These are phyloP conservation scores for Choloepus hoffmanni DNA, from an alignment of 2,113 vertebrate genomes.

Conservation along the genomic window DNA sequence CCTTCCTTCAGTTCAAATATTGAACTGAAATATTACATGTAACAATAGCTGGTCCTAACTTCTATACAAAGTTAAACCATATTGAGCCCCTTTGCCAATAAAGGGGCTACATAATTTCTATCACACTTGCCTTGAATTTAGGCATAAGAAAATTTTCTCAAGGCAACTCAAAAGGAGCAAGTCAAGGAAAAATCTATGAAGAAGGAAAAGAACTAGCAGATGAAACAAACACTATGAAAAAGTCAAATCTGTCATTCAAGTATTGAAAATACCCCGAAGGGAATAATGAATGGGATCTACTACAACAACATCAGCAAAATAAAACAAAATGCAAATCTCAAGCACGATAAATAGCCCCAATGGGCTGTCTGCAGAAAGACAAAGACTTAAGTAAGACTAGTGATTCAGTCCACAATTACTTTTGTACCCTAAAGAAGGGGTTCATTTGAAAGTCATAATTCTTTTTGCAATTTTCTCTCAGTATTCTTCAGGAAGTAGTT, in stretches of 20 bases:
- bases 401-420: slow-evolving; percentile 83
- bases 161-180: slow-evolving; percentile 66
- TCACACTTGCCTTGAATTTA: slow-evolving; percentile 79
- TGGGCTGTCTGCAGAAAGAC: slow-evolving; percentile 73
- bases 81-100: slow-evolving; percentile 63
- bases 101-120: slow-evolving; percentile 79
- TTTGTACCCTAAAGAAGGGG: slow-evolving; percentile 81
- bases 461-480: slow-evolving; percentile 69
- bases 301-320: slow-evolving; percentile 81
- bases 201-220: slow-evolving; percentile 79
- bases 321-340: slow-evolving; percentile 75
- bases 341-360: slow-evolving; percentile 80
- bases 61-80: slow-evolving; percentile 74
- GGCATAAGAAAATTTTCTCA: slow-evolving; percentile 75
- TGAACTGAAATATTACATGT: slow-evolving; percentile 72
- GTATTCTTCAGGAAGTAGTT: slow-evolving; percentile 82
- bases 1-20: slow-evolving; percentile 75
- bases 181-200: slow-evolving; percentile 69
- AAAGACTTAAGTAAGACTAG: slow-evolving; percentile 68
- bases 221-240: slow-evolving; percentile 85
- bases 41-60: slow-evolving; percentile 70
- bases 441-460: slow-evolving; percentile 71
- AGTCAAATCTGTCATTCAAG: slow-evolving; percentile 88
- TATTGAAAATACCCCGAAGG: slow-evolving; percentile 84
- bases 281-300: slow-evolving; percentile 81